Conservation (phyloP, 1,140 invertebrate genomes). For the Episyrphus balteatus region DNA sequence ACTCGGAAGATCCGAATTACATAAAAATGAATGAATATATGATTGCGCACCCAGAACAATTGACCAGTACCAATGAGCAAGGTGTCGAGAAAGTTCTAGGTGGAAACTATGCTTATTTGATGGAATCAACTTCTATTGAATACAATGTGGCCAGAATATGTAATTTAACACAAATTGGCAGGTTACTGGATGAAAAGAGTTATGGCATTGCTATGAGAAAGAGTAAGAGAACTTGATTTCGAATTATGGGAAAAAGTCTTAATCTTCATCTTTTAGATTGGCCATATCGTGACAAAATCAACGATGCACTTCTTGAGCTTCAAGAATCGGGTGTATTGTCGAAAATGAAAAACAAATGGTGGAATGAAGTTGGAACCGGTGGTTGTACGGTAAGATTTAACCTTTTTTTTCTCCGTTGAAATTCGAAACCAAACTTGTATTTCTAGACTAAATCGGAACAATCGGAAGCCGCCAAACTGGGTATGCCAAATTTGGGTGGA, state of each 20-base stretch:
- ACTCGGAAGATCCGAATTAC: constrained; percentile 61
- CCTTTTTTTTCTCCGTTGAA: background rate
- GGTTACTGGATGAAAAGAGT: constrained; percentile 70
- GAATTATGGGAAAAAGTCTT: background rate
- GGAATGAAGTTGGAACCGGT: constrained; percentile 73
- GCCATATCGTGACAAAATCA: constrained; percentile 58
- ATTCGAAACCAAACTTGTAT: constrained; percentile 12
- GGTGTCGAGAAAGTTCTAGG: constrained; percentile 55
- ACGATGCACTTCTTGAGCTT: constrained; percentile 61
- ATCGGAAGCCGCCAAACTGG: constrained; percentile 21
- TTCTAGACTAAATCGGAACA: constrained; percentile 14
- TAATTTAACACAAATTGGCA: constrained; percentile 66
- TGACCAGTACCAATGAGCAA: constrained; percentile 57
- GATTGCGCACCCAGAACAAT: constrained; percentile 51
- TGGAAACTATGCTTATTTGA: constrained; percentile 70
- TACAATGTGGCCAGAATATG: constrained; percentile 73
- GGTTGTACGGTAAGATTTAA: constrained; percentile 48
- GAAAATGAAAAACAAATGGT: constrained; percentile 80
- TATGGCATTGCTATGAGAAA: constrained; percentile 82
- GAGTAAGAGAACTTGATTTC: constrained; percentile 38
- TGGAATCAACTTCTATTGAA: constrained; percentile 81
- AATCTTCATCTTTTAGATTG: constrained; percentile 45
- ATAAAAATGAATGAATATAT: constrained; percentile 75
- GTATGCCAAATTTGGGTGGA: constrained; percentile 53
- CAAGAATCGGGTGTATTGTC: constrained; percentile 71